These are phyloP conservation scores for Anomalospiza imberbis DNA, from an alignment of 2,797 vertebrate species.

Conservation along the genomic window DNA sequence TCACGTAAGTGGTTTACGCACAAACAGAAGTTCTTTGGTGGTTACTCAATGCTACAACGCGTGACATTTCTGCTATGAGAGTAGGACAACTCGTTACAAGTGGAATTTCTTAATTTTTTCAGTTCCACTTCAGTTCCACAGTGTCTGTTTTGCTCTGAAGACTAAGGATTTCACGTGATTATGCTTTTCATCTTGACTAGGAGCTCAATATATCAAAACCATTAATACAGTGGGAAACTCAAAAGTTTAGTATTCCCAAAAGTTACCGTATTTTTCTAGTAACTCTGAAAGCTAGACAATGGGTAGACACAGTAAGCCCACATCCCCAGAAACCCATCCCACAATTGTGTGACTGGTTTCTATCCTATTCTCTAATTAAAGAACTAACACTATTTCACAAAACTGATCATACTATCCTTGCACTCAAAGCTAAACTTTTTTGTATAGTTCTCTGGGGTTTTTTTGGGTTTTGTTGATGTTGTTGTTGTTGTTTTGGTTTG, in stretches of 20 bases:
- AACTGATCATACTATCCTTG: not conserved
- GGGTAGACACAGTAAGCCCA: not conserved
- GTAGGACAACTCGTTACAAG: not conserved
- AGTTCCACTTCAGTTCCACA: conserved; percentile 4
- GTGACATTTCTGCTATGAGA: not conserved
- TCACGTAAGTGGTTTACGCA: not conserved
- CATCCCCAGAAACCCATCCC: not conserved
- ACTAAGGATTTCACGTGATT: not conserved
- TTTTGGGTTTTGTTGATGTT: no score
- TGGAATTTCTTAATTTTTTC: conserved; percentile 29
- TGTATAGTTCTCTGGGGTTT: not conserved
- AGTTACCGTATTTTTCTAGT: not conserved
- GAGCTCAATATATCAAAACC: not conserved
- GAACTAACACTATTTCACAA: not conserved
- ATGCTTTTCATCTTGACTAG: not conserved
- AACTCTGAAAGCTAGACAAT: not conserved
- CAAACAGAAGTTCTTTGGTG: not conserved
- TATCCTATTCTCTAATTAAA: not conserved
- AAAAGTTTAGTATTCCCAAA: no score
- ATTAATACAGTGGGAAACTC: not conserved
- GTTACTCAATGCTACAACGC: not conserved
- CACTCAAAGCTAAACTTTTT: not conserved
- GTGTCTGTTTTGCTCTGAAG: not conserved
- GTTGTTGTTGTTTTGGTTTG: no score
- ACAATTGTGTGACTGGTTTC: not conserved